Percentiles rank a stretch among this genome's conserved stretches.
These are phyloP conservation scores for Lampris megalopsis DNA, from an alignment of 2,113 vertebrate genomes.

Conservation along the genomic window DNA sequence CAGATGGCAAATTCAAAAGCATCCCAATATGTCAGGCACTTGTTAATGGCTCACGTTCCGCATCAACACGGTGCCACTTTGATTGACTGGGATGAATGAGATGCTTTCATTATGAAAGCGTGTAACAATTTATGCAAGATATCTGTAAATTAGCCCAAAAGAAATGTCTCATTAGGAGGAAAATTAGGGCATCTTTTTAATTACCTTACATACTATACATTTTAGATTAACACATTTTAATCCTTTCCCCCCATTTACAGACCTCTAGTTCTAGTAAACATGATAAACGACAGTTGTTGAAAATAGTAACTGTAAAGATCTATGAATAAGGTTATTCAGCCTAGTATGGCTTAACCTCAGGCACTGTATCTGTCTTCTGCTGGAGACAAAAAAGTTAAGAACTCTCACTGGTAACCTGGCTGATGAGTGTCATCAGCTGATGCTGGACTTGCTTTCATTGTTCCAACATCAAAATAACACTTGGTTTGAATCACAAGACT, in stretches of 20 bases:
- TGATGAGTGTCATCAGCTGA: neutral
- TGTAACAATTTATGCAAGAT: slow-evolving; percentile 36
- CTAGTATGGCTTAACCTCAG: neutral
- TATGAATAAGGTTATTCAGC: too few species aligned
- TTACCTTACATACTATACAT: neutral
- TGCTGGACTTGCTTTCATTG: neutral
- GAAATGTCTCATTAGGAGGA: neutral
- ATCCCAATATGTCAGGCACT: slow-evolving; percentile 11
- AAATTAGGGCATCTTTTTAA: slow-evolving; percentile 13
- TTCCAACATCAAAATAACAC: neutral
- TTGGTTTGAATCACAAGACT: neutral
- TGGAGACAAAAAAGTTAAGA: neutral
- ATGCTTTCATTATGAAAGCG: neutral
- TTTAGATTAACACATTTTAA: neutral
- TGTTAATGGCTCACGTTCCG: slow-evolving; percentile 20
- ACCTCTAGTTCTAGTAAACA: too few species aligned
- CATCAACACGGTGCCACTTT: slow-evolving; percentile 15
- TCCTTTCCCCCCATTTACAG: too few species aligned
- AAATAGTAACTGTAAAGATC: too few species aligned
- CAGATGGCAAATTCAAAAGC: slow-evolving; percentile 54
- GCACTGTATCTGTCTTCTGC: neutral
- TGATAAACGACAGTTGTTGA: too few species aligned
- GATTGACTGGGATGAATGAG: neutral
- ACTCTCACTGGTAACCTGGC: neutral
- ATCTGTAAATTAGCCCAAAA: slow-evolving; percentile 32